Evolutionary conservation across 2,113 vertebrate genomes (phyloP).

Genomic region (Campylomormyrus numenius): DNA sequence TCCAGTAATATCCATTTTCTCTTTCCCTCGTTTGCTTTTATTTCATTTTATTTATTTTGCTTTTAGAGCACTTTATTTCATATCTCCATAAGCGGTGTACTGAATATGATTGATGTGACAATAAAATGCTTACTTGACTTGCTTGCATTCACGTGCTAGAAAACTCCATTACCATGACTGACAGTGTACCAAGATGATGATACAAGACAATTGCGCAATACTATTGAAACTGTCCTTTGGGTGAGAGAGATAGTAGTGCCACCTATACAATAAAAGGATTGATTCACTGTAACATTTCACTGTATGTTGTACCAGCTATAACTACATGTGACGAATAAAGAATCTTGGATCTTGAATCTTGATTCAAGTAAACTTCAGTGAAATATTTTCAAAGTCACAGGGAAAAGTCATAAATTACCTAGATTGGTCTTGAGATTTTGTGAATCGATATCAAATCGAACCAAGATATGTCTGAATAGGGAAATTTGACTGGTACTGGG

Average conservation of each 20-base stretch:
- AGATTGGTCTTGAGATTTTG: background rate
- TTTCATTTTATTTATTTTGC: no score
- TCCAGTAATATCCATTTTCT: no score
- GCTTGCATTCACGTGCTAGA: background rate
- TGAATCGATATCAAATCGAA: background rate
- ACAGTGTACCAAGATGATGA: background rate
- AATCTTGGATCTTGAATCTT: background rate
- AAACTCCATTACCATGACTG: background rate
- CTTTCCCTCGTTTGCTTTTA: no score
- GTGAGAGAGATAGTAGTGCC: background rate
- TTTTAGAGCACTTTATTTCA: no score
- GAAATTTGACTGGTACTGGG: background rate
- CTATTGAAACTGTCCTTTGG: background rate
- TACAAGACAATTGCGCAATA: background rate
- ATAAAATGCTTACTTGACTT: background rate
- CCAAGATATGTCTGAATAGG: background rate
- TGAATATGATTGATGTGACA: no score
- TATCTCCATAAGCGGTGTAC: no score
- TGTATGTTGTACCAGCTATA: no score
- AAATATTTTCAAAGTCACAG: background rate
- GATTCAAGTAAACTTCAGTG: background rate
- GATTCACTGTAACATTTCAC: background rate
- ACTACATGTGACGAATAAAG: no score
- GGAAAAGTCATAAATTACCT: background rate
- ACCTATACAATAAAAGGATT: background rate